Evolutionary conservation across 2,888 invertebrate species (phyloP).

Genomic region (Eulithis testata): DNA sequence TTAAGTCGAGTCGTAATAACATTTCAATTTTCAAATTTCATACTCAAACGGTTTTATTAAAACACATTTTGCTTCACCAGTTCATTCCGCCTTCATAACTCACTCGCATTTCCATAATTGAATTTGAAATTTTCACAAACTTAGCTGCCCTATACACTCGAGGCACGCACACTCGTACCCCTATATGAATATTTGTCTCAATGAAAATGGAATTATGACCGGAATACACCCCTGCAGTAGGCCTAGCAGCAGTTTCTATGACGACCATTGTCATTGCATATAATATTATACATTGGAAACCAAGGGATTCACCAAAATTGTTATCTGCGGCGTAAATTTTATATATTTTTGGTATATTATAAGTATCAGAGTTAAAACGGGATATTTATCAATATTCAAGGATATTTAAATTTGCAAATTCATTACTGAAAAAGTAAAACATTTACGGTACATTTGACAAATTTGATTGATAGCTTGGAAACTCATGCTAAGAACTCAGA

Average conservation of each 20-base stretch:
- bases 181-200: slow-evolving; percentile 82
- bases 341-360: neutral
- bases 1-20: neutral
- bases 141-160: slow-evolving; percentile 60
- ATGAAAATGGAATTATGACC: slow-evolving; percentile 79
- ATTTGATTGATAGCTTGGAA: slow-evolving; percentile 11
- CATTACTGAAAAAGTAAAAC: no score
- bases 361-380: no score
- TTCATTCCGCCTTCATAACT: slow-evolving; percentile 41
- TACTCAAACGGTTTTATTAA: neutral
- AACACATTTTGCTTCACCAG: slow-evolving; percentile 20
- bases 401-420: no score
- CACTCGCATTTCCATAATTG: slow-evolving; percentile 49
- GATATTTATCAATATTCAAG: no score
- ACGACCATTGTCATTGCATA: neutral
- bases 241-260: slow-evolving; percentile 15
- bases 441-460: neutral
- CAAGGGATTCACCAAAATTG: neutral
- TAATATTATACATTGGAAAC: no score
- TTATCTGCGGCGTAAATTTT: neutral
- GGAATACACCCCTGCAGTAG: slow-evolving; percentile 59
- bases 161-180: slow-evolving; percentile 66
- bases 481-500: slow-evolving; percentile 16
- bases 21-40: neutral
- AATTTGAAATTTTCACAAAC: slow-evolving; percentile 59